Percentiles rank a stretch among this genome's conserved stretches.
These are phyloP conservation scores for Podarcis siculus DNA, from an alignment of 2,797 vertebrate genomes.

Conservation along the genomic window DNA sequence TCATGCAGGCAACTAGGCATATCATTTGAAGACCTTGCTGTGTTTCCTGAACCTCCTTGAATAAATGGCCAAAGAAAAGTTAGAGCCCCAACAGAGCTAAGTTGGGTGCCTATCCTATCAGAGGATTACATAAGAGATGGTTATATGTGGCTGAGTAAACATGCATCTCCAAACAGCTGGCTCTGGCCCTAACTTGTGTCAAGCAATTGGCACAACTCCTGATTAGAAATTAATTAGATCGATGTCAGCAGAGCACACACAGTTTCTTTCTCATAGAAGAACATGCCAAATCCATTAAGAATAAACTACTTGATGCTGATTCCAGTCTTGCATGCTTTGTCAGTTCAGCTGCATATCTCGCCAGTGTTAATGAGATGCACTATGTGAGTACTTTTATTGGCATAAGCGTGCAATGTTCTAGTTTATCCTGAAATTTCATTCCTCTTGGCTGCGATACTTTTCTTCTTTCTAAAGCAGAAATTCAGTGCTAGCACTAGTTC, in stretches of 20 bases:
- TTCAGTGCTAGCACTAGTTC: background rate
- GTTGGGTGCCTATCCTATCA: slow-evolving; percentile 23
- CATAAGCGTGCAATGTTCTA: slow-evolving; percentile 1
- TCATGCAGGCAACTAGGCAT: background rate
- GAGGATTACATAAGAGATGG: slow-evolving; percentile 31
- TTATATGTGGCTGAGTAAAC: slow-evolving; percentile 32
- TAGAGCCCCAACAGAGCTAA: background rate
- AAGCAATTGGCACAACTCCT: slow-evolving; percentile 50
- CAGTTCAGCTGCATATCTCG: slow-evolving; percentile 35
- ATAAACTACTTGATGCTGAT: slow-evolving; percentile 46
- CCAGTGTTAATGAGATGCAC: slow-evolving; percentile 19
- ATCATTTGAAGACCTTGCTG: background rate
- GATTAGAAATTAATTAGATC: slow-evolving; percentile 66
- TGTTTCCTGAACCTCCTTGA: background rate
- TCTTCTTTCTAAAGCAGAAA: background rate
- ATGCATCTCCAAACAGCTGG: slow-evolving; percentile 42
- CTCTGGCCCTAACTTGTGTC: slow-evolving; percentile 47
- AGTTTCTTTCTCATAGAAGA: slow-evolving; percentile 46
- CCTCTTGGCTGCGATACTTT: background rate
- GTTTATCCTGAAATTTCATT: background rate
- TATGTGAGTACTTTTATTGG: slow-evolving; percentile 25
- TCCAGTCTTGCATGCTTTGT: slow-evolving; percentile 44
- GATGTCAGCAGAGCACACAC: slow-evolving; percentile 38
- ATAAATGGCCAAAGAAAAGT: background rate
- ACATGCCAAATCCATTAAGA: slow-evolving; percentile 50